A percentile compares a stretch with the other conserved stretches of the same genome.
phyloP scores from a whole-genome alignment of 2,113 vertebrate genomes.

The Oxygymnocypris stewartii region DNA sequence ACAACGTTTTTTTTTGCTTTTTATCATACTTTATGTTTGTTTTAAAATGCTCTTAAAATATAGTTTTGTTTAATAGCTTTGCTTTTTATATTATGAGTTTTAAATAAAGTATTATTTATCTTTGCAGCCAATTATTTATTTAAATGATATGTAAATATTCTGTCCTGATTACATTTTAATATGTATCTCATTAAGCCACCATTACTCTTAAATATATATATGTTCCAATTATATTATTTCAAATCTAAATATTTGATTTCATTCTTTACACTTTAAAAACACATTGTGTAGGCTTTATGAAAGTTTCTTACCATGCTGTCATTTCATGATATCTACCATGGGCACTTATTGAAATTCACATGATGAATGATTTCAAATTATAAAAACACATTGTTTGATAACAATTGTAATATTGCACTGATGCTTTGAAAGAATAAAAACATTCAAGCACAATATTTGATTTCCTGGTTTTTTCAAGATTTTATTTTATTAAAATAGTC shows the following conservation, averaged over 20 bases:
- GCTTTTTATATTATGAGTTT: slow-evolving; percentile 76
- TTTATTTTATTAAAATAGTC: background rate
- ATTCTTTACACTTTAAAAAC: background rate
- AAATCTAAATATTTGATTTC: slow-evolving; percentile 2
- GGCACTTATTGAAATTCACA: slow-evolving; percentile 71
- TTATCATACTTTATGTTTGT: slow-evolving; percentile 56
- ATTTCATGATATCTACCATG: slow-evolving; percentile 69
- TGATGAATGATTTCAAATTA: slow-evolving; percentile 64
- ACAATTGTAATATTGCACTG: slow-evolving; percentile 65
- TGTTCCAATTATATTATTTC: slow-evolving; percentile 11
- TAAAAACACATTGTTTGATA: slow-evolving; percentile 58
- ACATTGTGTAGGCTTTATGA: slow-evolving; percentile 34
- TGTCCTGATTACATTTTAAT: slow-evolving; percentile 65
- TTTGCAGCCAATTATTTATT: slow-evolving; percentile 82
- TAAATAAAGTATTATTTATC: slow-evolving; percentile 69
- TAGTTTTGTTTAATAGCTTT: slow-evolving; percentile 70
- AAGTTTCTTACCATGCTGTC: slow-evolving; percentile 49
- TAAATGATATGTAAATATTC: slow-evolving; percentile 82
- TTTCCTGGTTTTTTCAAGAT: background rate
- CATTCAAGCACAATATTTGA: slow-evolving; percentile 70
- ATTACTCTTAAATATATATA: slow-evolving; percentile 37
- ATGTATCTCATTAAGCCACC: slow-evolving; percentile 50
- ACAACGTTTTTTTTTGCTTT: slow-evolving; percentile 55
- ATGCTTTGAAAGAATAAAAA: slow-evolving; percentile 75
- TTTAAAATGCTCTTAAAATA: slow-evolving; percentile 57